These are phyloP conservation scores for Uria aalge DNA, from an alignment of 2,113 vertebrate species.

Conservation along the genomic window DNA sequence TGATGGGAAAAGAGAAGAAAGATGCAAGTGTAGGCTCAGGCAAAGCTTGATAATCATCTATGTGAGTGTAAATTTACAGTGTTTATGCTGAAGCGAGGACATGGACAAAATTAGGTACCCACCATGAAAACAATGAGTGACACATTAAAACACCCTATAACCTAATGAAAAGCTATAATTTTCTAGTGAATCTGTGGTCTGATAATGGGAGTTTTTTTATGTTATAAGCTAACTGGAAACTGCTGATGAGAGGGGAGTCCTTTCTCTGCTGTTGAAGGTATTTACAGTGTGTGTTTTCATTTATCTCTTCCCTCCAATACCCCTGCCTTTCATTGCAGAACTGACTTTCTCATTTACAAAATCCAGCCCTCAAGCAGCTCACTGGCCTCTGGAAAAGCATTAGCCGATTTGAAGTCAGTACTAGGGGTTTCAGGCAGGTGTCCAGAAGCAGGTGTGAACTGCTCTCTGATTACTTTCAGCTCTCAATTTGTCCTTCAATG, in stretches of 20 bases:
- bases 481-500: conserved; percentile 53
- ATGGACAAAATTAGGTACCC: not conserved
- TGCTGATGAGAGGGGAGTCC: not conserved
- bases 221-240: not conserved
- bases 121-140: not conserved
- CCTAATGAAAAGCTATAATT: not conserved
- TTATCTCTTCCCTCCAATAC: not conserved
- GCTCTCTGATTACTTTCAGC: conserved; percentile 59
- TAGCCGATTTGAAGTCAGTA: not conserved
- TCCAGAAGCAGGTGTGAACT: conserved; percentile 33
- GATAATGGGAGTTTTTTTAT: not conserved
- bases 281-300: conserved; percentile 32
- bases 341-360: conserved; percentile 5
- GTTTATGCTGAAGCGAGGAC: not conserved
- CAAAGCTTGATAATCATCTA: not conserved
- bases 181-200: not conserved
- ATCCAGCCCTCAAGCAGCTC: not conserved
- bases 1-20: not conserved
- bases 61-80: not conserved
- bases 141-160: not conserved
- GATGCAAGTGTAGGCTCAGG: not conserved
- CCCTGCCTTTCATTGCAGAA: not conserved
- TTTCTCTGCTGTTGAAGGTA: not conserved
- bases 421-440: conserved; percentile 1
- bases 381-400: not conserved